Conservation (phyloP, 2,888 invertebrate genomes). For the Sycophila texana region DNA sequence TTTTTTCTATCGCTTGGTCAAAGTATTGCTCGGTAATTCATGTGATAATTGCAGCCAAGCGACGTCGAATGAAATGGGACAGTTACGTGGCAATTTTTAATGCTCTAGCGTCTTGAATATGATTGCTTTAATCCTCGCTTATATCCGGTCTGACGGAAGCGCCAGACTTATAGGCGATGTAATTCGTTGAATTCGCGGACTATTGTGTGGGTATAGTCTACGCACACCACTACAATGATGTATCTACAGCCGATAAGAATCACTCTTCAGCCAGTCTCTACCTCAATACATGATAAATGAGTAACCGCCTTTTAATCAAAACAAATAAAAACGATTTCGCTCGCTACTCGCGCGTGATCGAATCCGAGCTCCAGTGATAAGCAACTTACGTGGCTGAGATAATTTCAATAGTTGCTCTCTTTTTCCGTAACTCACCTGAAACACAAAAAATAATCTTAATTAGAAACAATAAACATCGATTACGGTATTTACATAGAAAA, state of each 20-base stretch:
- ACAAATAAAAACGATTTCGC: not conserved
- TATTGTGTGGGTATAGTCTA: not conserved
- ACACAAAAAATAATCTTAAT: slow-evolving; percentile 24
- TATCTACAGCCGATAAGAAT: slow-evolving; percentile 26
- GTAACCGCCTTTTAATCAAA: not conserved
- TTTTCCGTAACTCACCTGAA: slow-evolving; percentile 38
- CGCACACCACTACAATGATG: not conserved
- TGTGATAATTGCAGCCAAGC: too few species aligned
- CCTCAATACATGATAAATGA: not conserved
- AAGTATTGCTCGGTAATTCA: too few species aligned
- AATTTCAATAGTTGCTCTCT: not conserved
- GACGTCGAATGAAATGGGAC: not conserved
- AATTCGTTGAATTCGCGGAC: slow-evolving; percentile 31
- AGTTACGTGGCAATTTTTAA: slow-evolving; percentile 33
- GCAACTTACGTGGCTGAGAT: slow-evolving; percentile 9
- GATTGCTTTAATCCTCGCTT: slow-evolving; percentile 28
- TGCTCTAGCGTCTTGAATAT: not conserved
- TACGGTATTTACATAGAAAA: too few species aligned
- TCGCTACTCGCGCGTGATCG: not conserved
- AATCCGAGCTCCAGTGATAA: not conserved
- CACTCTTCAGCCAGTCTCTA: not conserved
- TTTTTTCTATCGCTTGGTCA: too few species aligned
- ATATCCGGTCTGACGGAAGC: not conserved
- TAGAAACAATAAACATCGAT: too few species aligned
- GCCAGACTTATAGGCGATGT: slow-evolving; percentile 17